Percentiles rank a stretch among this genome's conserved stretches.
Conservation (phyloP, 1,140 invertebrate genomes). For the Solen grandis region DNA sequence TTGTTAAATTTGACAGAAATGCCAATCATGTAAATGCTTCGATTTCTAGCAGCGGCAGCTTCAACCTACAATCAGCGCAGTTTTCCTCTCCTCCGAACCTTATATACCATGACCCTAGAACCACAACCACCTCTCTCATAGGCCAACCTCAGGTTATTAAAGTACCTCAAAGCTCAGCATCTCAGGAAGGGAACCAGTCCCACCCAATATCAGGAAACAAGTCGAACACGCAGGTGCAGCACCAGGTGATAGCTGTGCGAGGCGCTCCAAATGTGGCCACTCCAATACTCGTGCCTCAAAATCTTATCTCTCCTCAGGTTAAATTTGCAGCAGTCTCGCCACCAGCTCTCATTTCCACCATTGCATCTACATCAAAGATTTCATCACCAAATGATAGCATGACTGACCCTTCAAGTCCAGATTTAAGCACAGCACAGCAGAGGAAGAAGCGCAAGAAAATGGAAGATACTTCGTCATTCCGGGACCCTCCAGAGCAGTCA, state of each 20-base stretch:
- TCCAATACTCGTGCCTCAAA: not conserved
- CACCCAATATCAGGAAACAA: not conserved
- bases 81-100: constrained; percentile 42
- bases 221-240: not conserved
- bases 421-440: not conserved
- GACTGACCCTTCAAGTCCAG: not conserved
- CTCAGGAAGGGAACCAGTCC: not conserved
- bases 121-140: not conserved
- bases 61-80: constrained; percentile 11
- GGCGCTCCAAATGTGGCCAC: not conserved
- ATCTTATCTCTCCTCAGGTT: not conserved
- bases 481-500: constrained; percentile 45
- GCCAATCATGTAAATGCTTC: constrained; percentile 29
- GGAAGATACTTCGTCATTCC: constrained; percentile 41
- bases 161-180: constrained; percentile 8
- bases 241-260: not conserved
- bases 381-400: not conserved
- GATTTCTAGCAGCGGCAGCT: not conserved
- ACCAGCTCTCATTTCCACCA: not conserved
- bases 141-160: constrained; percentile 41
- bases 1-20: constrained; percentile 51
- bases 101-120: constrained; percentile 34
- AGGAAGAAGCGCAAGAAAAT: constrained; percentile 37
- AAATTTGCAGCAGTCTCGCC: not conserved
- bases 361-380: not conserved